phyloP scores from a whole-genome alignment of 1,140 invertebrate genomes.

The Mactra quadrangularis region DNA sequence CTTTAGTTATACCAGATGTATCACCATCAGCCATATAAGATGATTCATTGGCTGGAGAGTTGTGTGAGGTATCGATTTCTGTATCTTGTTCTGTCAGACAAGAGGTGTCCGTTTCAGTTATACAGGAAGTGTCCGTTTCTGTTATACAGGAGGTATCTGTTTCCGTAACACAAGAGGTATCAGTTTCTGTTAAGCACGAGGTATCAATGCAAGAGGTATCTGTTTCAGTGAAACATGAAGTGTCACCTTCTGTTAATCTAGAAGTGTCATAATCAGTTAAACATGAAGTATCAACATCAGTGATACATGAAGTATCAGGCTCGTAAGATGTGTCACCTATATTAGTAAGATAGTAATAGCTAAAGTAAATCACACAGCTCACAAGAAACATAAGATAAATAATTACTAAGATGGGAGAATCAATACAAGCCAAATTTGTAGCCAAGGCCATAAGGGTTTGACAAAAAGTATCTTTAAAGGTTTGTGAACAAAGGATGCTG shows the following conservation, averaged over 20 bases:
- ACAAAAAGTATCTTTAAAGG: too few species aligned
- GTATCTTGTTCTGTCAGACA: constrained; percentile 8
- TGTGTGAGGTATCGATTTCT: not conserved
- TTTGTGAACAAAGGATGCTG: too few species aligned
- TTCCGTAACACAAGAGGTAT: constrained; percentile 6
- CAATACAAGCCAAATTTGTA: too few species aligned
- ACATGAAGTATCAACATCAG: constrained; percentile 30
- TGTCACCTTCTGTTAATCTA: constrained; percentile 1
- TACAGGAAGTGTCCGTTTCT: constrained; percentile 2
- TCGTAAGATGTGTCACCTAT: constrained; percentile 38
- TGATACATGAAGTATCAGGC: constrained; percentile 31
- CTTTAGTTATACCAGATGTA: constrained; percentile 6
- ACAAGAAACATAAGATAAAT: too few species aligned
- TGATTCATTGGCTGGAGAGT: not conserved
- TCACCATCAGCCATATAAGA: not conserved
- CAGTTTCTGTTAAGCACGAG: constrained; percentile 5
- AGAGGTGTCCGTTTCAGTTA: constrained; percentile 19
- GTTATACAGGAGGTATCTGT: constrained; percentile 5
- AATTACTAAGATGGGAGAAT: too few species aligned
- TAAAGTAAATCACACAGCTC: not conserved
- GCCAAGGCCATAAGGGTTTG: too few species aligned
- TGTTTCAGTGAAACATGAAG: constrained; percentile 10
- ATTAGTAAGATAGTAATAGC: too few species aligned
- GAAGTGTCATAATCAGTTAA: constrained; percentile 30
- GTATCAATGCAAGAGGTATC: constrained; percentile 36